These are phyloP conservation scores for Macrotis lagotis DNA, from an alignment of 2,113 vertebrate species.

Conservation along the genomic window DNA sequence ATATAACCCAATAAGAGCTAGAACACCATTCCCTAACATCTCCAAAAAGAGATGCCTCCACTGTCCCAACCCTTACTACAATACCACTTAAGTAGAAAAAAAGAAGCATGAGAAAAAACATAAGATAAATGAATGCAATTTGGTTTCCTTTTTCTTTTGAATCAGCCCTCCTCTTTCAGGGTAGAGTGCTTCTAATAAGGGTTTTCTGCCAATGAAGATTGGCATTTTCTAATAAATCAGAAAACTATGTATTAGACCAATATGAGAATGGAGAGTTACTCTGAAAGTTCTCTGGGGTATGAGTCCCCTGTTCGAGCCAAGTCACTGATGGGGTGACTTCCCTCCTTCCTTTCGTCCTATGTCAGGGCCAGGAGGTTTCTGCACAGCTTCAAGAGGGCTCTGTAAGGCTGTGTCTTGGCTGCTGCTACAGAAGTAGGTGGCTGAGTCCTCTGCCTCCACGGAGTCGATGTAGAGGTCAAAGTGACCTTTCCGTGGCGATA, in stretches of 20 bases:
- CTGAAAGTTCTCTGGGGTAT: neutral
- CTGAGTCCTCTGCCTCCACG: neutral
- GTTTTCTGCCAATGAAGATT: neutral
- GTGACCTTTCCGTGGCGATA: neutral
- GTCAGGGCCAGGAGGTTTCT: neutral
- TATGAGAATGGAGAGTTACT: neutral
- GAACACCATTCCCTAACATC: neutral
- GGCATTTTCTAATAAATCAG: neutral
- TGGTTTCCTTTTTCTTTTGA: neutral
- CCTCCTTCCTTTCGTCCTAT: neutral
- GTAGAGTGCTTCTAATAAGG: neutral
- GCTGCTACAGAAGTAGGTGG: constrained; percentile 49
- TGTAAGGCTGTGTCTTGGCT: constrained; percentile 9
- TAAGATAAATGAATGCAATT: neutral
- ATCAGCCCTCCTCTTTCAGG: neutral
- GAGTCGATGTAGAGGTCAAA: neutral
- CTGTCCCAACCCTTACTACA: neutral
- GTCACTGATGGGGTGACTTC: neutral
- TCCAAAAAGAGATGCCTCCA: neutral
- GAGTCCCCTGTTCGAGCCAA: neutral
- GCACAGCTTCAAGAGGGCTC: neutral
- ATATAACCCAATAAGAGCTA: neutral
- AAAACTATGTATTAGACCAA: neutral
- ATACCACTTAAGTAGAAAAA: neutral
- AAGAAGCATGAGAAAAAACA: neutral